A percentile compares a stretch with the other conserved stretches of the same genome.
phyloP scores from a whole-genome alignment of 2,797 vertebrate species.

The Okamejei kenojei region DNA sequence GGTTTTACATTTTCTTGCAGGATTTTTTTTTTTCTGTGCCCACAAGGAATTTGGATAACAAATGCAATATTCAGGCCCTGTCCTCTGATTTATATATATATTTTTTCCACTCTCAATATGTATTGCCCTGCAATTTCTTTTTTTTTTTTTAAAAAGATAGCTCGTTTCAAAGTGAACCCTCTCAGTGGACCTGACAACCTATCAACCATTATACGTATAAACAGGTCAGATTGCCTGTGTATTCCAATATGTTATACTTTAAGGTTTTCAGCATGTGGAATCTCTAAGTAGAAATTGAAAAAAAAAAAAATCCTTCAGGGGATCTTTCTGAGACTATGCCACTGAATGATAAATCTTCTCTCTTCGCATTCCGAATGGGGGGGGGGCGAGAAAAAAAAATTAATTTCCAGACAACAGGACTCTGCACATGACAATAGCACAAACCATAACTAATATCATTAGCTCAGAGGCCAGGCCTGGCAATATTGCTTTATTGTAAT shows the following conservation, averaged over 20 bases:
- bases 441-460: constrained; percentile 62
- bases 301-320: constrained; percentile 57
- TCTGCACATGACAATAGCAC: constrained; percentile 55
- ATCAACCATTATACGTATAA: constrained; percentile 62
- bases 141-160: constrained; percentile 53
- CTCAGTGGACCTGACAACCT: constrained; percentile 63
- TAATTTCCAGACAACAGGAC: constrained; percentile 65
- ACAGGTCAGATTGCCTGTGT: constrained; percentile 61
- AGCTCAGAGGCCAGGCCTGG: constrained; percentile 53
- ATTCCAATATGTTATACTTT: constrained; percentile 62
- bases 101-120: constrained; percentile 73
- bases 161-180: constrained; percentile 58
- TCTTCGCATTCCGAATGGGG: constrained; percentile 55
- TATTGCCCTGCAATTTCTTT: constrained; percentile 59
- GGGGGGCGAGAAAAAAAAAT: constrained; percentile 56
- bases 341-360: constrained; percentile 62
- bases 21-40: constrained; percentile 56
- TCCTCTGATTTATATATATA: constrained; percentile 70
- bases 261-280: constrained; percentile 55
- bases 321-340: constrained; percentile 53
- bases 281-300: constrained; percentile 60
- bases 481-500: constrained; percentile 45
- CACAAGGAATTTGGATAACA: constrained; percentile 79
- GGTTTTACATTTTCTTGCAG: constrained; percentile 70
- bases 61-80: constrained; percentile 75